Evolutionary conservation across 53 echinoderm and acorn worm genomes (phyloP), one percentile per base, ranked within the genome.

Genomic region (Holothuria scabra): DNA sequence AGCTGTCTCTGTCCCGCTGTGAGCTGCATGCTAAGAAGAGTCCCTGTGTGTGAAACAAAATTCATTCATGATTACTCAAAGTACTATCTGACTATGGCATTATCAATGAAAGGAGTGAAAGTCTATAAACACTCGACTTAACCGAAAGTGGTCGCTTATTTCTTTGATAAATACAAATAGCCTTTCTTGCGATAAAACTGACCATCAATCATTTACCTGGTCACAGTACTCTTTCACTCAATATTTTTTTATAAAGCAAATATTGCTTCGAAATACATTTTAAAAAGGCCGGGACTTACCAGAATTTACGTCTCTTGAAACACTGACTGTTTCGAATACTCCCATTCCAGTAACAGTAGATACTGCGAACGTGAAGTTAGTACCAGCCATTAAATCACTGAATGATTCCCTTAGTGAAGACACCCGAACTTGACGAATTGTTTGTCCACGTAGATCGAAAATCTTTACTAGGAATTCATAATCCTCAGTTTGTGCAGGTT

Each of bases 341-440:
- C 72, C 72, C 5, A 65, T 65, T 22, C 93, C 93, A 7, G 84
- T 69, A 49, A 80, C 61, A 2, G 84, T 81, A 18, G 61, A 58
- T 3, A 91, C 84, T 20, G 74, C 57, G 19, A 93, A 67, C 4
- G 68, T 84, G 65, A 91, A 93, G n/a, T 46, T 80, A 25, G 88
- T 85, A 31, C 84, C 89, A 12, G 93, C 91, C 21, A 72, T 85
- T 46, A 93, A 68, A 79, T 89, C 91, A 4, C 70, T 81, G 37
- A 93, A 28, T 4, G 64, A 28, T 5, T 86, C 74, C 3, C 66
- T 59, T 6, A 89, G 84, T 60, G 85, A 93, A 12, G 84, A 86
- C 23, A 72, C 1, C 12, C 24, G 63, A 67, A 72, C 22, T n/a
- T 72, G 46, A 46, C 46, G 24, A 23, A 72, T 10, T 19, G 13